Conservation (phyloP, 2,797 vertebrate species). For the Aulostomus chinensis region DNA sequence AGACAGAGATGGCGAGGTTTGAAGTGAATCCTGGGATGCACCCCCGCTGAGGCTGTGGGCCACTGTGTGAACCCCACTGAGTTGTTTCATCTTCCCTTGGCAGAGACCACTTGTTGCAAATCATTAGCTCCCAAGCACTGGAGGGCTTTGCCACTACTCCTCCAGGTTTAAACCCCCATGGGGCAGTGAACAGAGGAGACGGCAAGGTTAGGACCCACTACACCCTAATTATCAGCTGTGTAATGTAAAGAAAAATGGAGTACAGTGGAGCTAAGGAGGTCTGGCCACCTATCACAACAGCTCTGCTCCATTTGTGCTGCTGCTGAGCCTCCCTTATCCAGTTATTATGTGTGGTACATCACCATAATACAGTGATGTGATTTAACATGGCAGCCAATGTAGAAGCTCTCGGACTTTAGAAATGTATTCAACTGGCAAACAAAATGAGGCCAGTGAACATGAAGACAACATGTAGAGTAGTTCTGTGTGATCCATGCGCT, state of each 20-base stretch:
- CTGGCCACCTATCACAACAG: slow-evolving; percentile 52
- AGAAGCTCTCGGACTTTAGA: slow-evolving; percentile 24
- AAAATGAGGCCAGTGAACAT: slow-evolving; percentile 10
- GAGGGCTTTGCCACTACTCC: slow-evolving; percentile 24
- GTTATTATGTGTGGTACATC: slow-evolving; percentile 59
- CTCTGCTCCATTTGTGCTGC: slow-evolving; percentile 60
- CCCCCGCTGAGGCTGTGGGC: slow-evolving; percentile 43
- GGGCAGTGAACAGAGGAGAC: slow-evolving; percentile 30
- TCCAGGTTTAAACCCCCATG: slow-evolving; percentile 34
- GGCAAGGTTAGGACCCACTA: slow-evolving; percentile 13
- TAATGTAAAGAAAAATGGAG: slow-evolving; percentile 46
- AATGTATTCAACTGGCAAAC: slow-evolving; percentile 28
- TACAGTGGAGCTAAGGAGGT: slow-evolving; percentile 17
- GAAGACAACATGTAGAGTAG: not conserved
- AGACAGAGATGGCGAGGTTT: slow-evolving; percentile 43
- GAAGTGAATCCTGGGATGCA: slow-evolving; percentile 46
- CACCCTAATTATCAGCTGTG: slow-evolving; percentile 37
- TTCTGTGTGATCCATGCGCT: not conserved
- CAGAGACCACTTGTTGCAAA: slow-evolving; percentile 54
- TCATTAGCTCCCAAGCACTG: slow-evolving; percentile 55
- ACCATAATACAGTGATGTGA: slow-evolving; percentile 57
- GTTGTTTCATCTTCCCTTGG: slow-evolving; percentile 40
- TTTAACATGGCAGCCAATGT: slow-evolving; percentile 42
- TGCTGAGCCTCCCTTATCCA: slow-evolving; percentile 54
- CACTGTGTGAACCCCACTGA: slow-evolving; percentile 53